A percentile compares a stretch with the other conserved stretches of the same genome.
Conservation (phyloP, 2,797 vertebrate genomes). For the Pygocentrus nattereri region DNA sequence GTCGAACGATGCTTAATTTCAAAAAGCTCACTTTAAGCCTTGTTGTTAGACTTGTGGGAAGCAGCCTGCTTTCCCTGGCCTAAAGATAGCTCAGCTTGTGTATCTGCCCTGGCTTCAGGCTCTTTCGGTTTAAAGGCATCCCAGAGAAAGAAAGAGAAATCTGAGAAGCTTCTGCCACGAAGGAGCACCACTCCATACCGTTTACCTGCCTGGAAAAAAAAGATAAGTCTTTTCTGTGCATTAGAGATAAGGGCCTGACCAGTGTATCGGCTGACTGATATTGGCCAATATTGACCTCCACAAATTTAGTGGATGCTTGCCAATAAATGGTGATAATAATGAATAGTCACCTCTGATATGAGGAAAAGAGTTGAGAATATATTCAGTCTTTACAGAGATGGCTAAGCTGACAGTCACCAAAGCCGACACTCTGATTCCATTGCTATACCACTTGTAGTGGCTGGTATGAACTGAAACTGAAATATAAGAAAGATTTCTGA, state of each 20-base stretch:
- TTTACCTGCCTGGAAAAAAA: constrained; percentile 23
- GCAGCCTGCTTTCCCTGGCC: neutral
- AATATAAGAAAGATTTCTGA: no score
- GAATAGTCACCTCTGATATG: neutral
- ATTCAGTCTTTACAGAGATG: no score
- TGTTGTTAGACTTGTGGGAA: no score
- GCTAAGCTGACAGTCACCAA: no score
- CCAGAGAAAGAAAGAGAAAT: constrained; percentile 27
- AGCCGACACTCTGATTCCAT: no score
- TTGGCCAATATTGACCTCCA: neutral
- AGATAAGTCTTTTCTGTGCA: neutral
- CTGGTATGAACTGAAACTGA: no score
- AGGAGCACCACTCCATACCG: neutral
- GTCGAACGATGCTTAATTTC: neutral
- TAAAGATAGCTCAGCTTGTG: constrained; percentile 35
- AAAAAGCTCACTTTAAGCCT: neutral
- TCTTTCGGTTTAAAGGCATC: constrained; percentile 32
- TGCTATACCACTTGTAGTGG: no score
- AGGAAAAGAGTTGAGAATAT: neutral
- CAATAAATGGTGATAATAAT: neutral
- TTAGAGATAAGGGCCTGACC: neutral
- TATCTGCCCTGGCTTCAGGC: constrained; percentile 11
- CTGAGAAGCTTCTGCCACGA: constrained; percentile 2
- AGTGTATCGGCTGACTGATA: neutral
- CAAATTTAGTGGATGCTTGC: neutral